phyloP scores from a whole-genome alignment of 2,797 vertebrate species.

The Alosa sapidissima region DNA sequence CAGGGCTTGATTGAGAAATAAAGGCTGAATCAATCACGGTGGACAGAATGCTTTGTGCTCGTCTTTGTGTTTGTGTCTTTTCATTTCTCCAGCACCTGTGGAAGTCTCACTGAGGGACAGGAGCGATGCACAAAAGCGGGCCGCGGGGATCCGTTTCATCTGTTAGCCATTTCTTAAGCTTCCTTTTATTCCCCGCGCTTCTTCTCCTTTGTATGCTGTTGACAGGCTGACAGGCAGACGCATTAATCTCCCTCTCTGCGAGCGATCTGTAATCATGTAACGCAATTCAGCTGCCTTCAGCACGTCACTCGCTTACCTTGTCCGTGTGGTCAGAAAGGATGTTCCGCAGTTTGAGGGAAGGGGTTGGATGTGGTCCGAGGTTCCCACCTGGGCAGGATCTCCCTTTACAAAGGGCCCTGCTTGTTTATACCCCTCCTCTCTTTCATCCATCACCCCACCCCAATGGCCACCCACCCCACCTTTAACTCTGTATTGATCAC shows the following conservation, averaged over 20 bases:
- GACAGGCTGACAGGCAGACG: neutral
- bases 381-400: slow-evolving; percentile 58
- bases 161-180: slow-evolving; percentile 50
- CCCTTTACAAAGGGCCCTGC: slow-evolving; percentile 75
- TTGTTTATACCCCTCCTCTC: slow-evolving; percentile 74
- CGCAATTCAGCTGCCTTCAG: neutral
- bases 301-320: neutral
- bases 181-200: slow-evolving; percentile 68
- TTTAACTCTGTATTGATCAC: neutral
- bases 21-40: neutral
- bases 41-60: neutral
- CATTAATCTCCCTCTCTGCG: slow-evolving; percentile 17
- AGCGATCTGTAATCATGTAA: slow-evolving; percentile 1
- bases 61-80: neutral
- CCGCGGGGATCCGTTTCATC: slow-evolving; percentile 47
- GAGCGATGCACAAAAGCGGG: neutral
- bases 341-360: neutral
- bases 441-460: neutral
- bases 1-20: slow-evolving; percentile 18
- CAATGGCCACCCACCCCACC: slow-evolving; percentile 7
- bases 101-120: neutral
- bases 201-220: slow-evolving; percentile 24
- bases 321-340: slow-evolving; percentile 13
- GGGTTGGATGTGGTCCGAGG: slow-evolving; percentile 57
- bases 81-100: neutral